These are phyloP conservation scores for Ochropleura plecta DNA, from an alignment of 2,888 invertebrate species.

Conservation along the genomic window DNA sequence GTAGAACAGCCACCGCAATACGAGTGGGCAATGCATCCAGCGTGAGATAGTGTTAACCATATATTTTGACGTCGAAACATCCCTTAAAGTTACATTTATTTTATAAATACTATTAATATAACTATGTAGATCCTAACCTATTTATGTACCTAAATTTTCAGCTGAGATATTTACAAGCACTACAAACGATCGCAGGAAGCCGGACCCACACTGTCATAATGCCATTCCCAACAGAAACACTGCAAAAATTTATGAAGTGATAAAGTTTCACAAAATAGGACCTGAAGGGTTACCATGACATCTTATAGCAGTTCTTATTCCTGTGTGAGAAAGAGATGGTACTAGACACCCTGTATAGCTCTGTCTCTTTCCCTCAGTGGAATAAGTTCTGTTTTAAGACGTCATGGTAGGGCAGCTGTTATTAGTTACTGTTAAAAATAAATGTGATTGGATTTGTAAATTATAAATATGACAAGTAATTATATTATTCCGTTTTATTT, in stretches of 20 bases:
- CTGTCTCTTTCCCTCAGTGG: too few relatives aligned
- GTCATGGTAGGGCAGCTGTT: too few relatives aligned
- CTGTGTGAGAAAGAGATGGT: too few relatives aligned
- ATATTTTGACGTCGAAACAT: background rate
- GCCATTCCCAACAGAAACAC: constrained; percentile 94
- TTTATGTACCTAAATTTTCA: constrained; percentile 73
- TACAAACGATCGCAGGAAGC: constrained; percentile 96
- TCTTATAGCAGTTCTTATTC: too few relatives aligned
- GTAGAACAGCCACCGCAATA: too few relatives aligned
- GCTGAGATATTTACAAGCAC: constrained; percentile 95
- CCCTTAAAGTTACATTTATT: background rate
- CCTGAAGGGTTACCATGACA: too few relatives aligned
- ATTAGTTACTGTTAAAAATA: background rate
- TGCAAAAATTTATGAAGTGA: constrained; percentile 80
- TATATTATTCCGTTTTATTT: constrained; percentile 59
- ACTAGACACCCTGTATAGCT: too few relatives aligned
- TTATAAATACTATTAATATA: background rate
- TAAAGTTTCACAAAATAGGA: background rate
- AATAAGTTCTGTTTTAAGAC: too few relatives aligned
- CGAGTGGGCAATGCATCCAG: too few relatives aligned
- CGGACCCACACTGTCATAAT: constrained; percentile 97
- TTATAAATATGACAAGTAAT: constrained; percentile 32
- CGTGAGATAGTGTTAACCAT: background rate
- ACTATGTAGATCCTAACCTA: constrained; percentile 6
- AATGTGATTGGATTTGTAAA: constrained; percentile 32